Evolutionary conservation across 2,888 invertebrate genomes (phyloP).

Genomic region (Timema podura): DNA sequence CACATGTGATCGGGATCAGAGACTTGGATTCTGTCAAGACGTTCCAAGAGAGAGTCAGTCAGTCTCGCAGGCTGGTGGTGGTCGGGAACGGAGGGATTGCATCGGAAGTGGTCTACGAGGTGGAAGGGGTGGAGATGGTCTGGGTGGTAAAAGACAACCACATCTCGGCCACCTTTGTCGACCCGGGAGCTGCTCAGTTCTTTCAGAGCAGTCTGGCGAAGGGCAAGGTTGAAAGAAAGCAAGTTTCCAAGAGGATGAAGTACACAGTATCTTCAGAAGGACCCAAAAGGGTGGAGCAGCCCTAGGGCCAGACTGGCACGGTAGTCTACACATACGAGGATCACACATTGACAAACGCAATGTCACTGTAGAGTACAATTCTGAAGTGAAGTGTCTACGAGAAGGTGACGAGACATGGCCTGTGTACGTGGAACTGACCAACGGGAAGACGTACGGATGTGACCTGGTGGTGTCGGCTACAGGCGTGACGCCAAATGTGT

Average conservation of each 20-base stretch:
- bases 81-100: slow-evolving; percentile 99
- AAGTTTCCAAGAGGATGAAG: slow-evolving; percentile 58
- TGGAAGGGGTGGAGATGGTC: slow-evolving; percentile 75
- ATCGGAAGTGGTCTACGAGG: slow-evolving; percentile 89
- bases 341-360: slow-evolving; percentile 39
- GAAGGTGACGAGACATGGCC: slow-evolving; percentile 54
- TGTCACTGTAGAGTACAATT: slow-evolving; percentile 46
- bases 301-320: slow-evolving; percentile 95
- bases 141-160: slow-evolving; percentile 94
- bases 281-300: slow-evolving; percentile 69
- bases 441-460: slow-evolving; percentile 67
- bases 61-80: slow-evolving; percentile 69
- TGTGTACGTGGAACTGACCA: slow-evolving; percentile 67
- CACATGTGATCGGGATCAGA: slow-evolving; percentile 79
- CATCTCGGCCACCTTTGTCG: slow-evolving; percentile 91
- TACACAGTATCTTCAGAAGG: slow-evolving; percentile 54
- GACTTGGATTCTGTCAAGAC: slow-evolving; percentile 89
- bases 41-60: slow-evolving; percentile 65
- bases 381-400: slow-evolving; percentile 40
- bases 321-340: slow-evolving; percentile 59
- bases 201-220: slow-evolving; percentile 58
- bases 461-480: slow-evolving; percentile 95
- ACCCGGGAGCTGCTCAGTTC: slow-evolving; percentile 93
- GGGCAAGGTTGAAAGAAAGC: slow-evolving; percentile 32
- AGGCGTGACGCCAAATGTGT: slow-evolving; percentile 74